These are phyloP conservation scores for Apamea sordens DNA, from an alignment of 2,888 invertebrate genomes.

Conservation along the genomic window DNA sequence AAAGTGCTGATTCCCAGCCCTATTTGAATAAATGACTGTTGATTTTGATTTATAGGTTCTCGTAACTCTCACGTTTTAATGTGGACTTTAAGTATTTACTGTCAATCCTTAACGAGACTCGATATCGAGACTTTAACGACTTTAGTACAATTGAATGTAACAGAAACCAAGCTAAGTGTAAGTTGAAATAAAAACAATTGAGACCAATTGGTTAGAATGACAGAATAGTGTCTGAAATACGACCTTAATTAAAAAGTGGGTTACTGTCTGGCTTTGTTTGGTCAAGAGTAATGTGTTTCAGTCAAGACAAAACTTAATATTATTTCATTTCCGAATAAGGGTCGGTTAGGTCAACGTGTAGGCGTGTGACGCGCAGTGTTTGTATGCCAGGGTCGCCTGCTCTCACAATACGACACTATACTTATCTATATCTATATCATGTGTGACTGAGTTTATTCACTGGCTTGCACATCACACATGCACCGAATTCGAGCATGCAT, in stretches of 20 bases:
- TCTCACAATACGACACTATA: conserved; percentile 67
- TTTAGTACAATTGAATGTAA: background rate
- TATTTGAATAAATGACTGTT: too few relatives aligned
- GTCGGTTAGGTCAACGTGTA: conserved; percentile 79
- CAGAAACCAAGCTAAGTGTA: background rate
- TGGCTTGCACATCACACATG: conserved; percentile 4
- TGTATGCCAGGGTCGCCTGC: conserved; percentile 83
- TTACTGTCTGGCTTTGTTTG: background rate
- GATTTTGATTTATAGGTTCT: background rate
- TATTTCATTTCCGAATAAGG: conserved; percentile 75
- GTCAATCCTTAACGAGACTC: background rate
- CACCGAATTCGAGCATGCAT: background rate
- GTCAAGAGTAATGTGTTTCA: background rate
- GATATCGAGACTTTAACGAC: background rate
- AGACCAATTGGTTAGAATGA: conserved; percentile 2
- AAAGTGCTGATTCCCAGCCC: too few relatives aligned
- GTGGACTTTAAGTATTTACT: background rate
- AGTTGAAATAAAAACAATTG: conserved; percentile 17
- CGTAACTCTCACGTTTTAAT: background rate
- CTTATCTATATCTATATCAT: conserved; percentile 9
- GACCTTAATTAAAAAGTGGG: background rate
- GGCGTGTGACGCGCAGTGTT: conserved; percentile 75
- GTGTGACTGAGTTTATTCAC: conserved; percentile 7
- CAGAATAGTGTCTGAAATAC: background rate
- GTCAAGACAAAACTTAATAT: conserved; percentile 50